Conservation (phyloP, 2,888 invertebrate genomes). For the Allolobophora icterica region DNA sequence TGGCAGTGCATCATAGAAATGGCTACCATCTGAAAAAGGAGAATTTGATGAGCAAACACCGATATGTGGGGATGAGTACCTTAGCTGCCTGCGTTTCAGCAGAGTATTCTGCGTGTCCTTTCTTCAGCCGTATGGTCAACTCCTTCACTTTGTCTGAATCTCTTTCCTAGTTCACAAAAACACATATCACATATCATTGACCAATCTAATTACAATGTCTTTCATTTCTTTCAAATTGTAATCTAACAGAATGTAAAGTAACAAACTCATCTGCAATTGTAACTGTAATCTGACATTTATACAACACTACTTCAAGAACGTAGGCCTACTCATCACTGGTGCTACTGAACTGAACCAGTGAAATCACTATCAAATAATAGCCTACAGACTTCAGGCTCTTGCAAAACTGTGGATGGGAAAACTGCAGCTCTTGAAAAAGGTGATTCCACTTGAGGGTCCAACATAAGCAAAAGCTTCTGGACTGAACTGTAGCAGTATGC, state of each 20-base stretch:
- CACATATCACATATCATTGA: neutral
- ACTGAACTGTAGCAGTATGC: too few relatives aligned
- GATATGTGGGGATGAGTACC: neutral
- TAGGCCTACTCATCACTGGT: too few relatives aligned
- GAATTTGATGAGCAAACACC: neutral
- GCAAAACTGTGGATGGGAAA: too few relatives aligned
- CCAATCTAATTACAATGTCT: neutral
- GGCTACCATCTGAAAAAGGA: neutral
- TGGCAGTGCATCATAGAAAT: neutral
- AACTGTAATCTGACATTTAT: too few relatives aligned
- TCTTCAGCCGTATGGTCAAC: neutral
- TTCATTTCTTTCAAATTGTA: neutral
- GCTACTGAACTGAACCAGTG: too few relatives aligned
- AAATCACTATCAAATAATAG: too few relatives aligned
- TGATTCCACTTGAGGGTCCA: too few relatives aligned
- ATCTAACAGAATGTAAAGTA: neutral
- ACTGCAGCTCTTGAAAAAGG: too few relatives aligned
- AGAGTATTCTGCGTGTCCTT: conserved; percentile 9
- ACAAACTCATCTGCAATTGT: neutral
- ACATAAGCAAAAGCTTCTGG: too few relatives aligned
- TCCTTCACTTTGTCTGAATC: conserved; percentile 7
- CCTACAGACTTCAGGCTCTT: too few relatives aligned
- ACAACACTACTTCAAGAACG: too few relatives aligned
- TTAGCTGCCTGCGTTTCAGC: neutral
- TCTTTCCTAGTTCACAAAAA: conserved; percentile 14